Percentiles rank a stretch among this genome's conserved stretches.
phyloP scores from a whole-genome alignment of 2,797 vertebrate species.

The Galaxias olidus region DNA sequence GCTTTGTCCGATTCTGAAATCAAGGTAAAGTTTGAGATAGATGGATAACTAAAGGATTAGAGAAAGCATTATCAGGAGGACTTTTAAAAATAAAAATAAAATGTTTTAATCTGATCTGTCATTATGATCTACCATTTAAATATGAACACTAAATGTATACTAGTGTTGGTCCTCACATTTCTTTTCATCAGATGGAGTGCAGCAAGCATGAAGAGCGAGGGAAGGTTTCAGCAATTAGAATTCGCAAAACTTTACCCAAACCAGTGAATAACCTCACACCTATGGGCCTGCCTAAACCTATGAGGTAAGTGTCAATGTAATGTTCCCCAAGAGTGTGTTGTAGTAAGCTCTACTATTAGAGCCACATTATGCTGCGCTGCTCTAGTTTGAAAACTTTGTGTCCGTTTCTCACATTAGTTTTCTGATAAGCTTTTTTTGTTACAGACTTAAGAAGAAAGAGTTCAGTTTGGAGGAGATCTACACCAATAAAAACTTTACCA shows the following conservation, averaged over 20 bases:
- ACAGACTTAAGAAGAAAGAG: conserved; percentile 88
- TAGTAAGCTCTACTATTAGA: too few relatives aligned
- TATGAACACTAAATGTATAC: too few relatives aligned
- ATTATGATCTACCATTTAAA: too few relatives aligned
- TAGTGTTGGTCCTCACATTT: too few relatives aligned
- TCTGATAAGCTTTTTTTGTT: conserved; percentile 26
- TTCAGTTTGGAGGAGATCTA: conserved; percentile 94
- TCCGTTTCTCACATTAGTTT: too few relatives aligned
- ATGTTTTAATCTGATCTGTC: too few relatives aligned
- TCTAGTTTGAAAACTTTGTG: too few relatives aligned
- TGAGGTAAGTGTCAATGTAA: conserved; percentile 73
- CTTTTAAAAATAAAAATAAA: too few relatives aligned
- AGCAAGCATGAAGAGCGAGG: conserved; percentile 68
- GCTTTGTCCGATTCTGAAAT: conserved; percentile 79
- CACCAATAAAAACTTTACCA: conserved; percentile 90
- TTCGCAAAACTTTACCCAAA: conserved; percentile 81
- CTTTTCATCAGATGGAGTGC: conserved; percentile 63
- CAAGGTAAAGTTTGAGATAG: too few relatives aligned
- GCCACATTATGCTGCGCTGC: too few relatives aligned
- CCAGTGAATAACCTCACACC: conserved; percentile 86
- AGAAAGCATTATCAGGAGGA: too few relatives aligned
- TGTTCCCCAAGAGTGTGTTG: not conserved
- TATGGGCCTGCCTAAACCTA: conserved; percentile 86
- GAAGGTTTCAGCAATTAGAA: conserved; percentile 88
- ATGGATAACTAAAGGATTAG: too few relatives aligned